Evolutionary conservation across 2,888 invertebrate species (phyloP), one percentile per base, ranked within the genome.

Genomic region (Xanthorhoe spadicearia): DNA sequence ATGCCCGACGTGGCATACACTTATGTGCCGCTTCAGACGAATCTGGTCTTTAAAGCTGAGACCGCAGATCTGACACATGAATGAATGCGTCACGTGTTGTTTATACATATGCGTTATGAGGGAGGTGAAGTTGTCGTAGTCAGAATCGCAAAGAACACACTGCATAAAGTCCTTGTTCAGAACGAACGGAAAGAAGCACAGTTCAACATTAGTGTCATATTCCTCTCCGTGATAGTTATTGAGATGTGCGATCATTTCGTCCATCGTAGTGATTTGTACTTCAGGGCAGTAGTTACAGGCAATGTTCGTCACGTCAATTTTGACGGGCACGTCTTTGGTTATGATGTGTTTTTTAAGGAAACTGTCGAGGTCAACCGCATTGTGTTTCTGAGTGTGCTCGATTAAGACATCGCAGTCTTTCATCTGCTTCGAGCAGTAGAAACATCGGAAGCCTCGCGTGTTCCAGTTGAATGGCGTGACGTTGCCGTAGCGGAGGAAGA

Each of bases 101-200:
- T 83, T 90, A 32, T 88, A 84, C 90, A 90, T 90, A 64, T 91
- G 91, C 0, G 76, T 71, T n/a, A 89, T 74, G 60, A 90, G 78
- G 0, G 80, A 78, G 0, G 82, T 72, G 32, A 89, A 88, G 54
- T 88, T 90, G 32, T 90, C 88, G 48, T 81, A 89, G 9, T 65
- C 71, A 0, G 67, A 76, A 0, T 79, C 78, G 55, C 90, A 91
- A 0, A 86, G 58, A 0, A 82, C 83, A 55, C 90, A 90, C 1
- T 81, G 66, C 79, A 88, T 82, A 0, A 79, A 0, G 1, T 83
- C 77, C 38, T 82, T 86, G 1, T 72, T 80, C 5, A 91, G 68
- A 7, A 81, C 23, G 70, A 91, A 91, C 0, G 92, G 90, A 5
- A 90, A 83, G 0, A 85, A 77, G 63, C 87, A 87, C 0, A 83